These are phyloP conservation scores for Ophiodon elongatus DNA, from an alignment of 2,113 vertebrate genomes.

Conservation along the genomic window DNA sequence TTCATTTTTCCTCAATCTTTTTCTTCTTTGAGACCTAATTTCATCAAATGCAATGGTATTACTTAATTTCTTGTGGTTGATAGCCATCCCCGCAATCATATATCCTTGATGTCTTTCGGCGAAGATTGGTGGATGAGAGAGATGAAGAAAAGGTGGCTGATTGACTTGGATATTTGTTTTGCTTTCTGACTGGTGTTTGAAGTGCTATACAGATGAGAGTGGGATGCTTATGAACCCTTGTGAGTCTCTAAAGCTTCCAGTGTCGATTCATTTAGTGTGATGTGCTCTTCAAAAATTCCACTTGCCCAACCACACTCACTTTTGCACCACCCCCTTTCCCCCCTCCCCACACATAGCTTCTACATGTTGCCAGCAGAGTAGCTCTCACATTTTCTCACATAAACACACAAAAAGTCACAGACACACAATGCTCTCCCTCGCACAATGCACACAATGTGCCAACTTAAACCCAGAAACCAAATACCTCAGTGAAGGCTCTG, in stretches of 20 bases:
- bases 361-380: neutral
- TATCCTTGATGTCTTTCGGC: conserved; percentile 48
- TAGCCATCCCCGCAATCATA: conserved; percentile 47
- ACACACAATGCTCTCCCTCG: neutral
- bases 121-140: conserved; percentile 35
- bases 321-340: neutral
- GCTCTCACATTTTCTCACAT: neutral
- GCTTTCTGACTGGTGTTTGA: conserved; percentile 60
- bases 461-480: conserved; percentile 25
- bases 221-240: conserved; percentile 29
- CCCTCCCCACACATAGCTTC: neutral
- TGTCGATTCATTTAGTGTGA: conserved; percentile 33
- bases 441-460: neutral
- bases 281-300: conserved; percentile 25
- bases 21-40: conserved; percentile 44
- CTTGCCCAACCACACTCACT: neutral
- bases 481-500: conserved; percentile 1
- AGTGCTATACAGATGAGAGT: conserved; percentile 52
- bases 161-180: conserved; percentile 66
- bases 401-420: neutral
- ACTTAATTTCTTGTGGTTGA: conserved; percentile 29
- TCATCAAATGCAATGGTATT: conserved; percentile 42
- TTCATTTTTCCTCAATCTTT: conserved; percentile 22
- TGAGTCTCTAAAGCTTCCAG: conserved; percentile 23
- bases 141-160: conserved; percentile 64